phyloP scores from a whole-genome alignment of 2,888 invertebrate species.

The Agrotis exclamationis region DNA sequence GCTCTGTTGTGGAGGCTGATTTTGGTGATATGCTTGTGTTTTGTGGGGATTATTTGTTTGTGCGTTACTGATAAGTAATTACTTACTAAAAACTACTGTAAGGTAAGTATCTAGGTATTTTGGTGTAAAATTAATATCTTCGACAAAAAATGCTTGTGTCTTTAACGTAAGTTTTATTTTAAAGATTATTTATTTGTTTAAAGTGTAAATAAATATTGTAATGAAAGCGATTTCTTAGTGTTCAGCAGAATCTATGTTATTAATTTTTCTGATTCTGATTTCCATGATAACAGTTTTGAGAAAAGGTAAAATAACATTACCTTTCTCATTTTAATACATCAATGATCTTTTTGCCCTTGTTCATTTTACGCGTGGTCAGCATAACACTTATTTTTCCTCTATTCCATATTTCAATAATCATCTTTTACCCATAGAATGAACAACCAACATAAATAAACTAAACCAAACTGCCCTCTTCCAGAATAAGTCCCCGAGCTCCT shows the following conservation, averaged over 20 bases:
- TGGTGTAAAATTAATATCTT: too few species aligned
- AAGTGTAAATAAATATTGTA: neutral
- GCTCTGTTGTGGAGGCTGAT: slow-evolving; percentile 6
- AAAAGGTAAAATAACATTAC: too few species aligned
- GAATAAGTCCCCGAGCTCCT: slow-evolving; percentile 76
- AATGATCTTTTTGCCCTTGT: too few species aligned
- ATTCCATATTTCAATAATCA: too few species aligned
- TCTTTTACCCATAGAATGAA: neutral
- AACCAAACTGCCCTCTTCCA: slow-evolving; percentile 40
- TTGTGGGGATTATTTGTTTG: slow-evolving; percentile 5
- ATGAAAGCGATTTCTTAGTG: too few species aligned
- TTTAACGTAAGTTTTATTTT: neutral
- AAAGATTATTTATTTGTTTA: neutral
- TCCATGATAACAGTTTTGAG: too few species aligned
- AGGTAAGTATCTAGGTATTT: too few species aligned
- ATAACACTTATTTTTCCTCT: too few species aligned
- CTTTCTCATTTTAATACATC: too few species aligned
- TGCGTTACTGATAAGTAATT: neutral
- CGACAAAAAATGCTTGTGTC: neutral
- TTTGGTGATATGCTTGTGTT: slow-evolving; percentile 22
- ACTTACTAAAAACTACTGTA: neutral
- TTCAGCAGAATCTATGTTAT: neutral
- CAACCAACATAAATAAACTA: slow-evolving; percentile 5
- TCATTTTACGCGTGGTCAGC: too few species aligned
- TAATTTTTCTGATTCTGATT: too few species aligned